Base-by-base conservation (phyloP, 2,888 invertebrate species). In the Catocala sponsa region DNA sequence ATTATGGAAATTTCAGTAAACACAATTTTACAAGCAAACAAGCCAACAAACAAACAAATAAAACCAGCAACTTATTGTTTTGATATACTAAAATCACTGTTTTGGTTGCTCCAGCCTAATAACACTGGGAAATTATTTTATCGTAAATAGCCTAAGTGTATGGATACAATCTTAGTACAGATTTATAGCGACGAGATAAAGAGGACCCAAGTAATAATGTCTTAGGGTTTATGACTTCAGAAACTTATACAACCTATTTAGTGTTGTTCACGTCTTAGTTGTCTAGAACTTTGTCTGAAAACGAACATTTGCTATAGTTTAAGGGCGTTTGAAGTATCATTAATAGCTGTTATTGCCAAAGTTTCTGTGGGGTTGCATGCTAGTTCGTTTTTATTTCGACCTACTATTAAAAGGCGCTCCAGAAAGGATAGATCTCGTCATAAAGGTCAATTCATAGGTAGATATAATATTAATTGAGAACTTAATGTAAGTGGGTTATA, bases 181-280 rank as follows among this genome's bases (percentile, higher is more conserved):
- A 49, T 49, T 56, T 56, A 56, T 49, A 10, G 13, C 35, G 12
- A 9, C 10, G 6, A 49, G 47, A 56, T 33, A 50, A 56, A 33
- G 9, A 15, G 6, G 13, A 33, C 49, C 35, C 13, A 0, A 55
- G 43, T 43, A 43, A 56, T 50, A 56, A 33, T n/a, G 33, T 35
- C 48, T 33, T 50, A 35, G 32, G 10, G 49, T 43, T 35, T 56
- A 49, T 54, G 12, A 32, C 9, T 56, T 50, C 33, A 33, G 42
- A 32, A n/a, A 50, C 42, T 43, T 43, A 13, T n/a, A 13, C 13
- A 12, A 55, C 10, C 42, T 56, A 13, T 49, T 43, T 32, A 38
- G 35, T 38, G 35, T 38, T 38, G 6, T 38, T 6, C 35, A 38
- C 35, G 7, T 38, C 6, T 5, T 1, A 42, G 0, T 42, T 42